Base-by-base conservation (phyloP, 2,888 invertebrate genomes). In the Arrhopalites spinosus region DNA sequence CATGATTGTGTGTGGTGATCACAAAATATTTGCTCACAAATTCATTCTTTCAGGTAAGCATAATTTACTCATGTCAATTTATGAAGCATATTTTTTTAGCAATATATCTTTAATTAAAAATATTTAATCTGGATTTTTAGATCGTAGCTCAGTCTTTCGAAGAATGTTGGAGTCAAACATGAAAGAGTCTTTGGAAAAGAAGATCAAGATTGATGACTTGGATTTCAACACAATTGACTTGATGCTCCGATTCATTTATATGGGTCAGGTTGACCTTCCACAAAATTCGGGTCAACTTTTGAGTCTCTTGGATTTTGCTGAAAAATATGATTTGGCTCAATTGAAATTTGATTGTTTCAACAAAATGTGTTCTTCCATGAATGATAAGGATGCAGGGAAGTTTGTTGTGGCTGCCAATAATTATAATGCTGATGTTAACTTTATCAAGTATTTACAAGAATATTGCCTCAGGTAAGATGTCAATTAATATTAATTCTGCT, bases 401-500 rank as follows among this genome's bases (percentile, higher is more conserved):
- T 56, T 70, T 36, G 30, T n/a, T 30, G 1, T 56, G 29, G 69
- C 69, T 50, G 53, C 69, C n/a, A 20, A 29, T 3, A 70, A 23
- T 8, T 70, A 70, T 27, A 29, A 56, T 17, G 47, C 69, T 1
- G 69, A 70, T 27, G n/a, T 8, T 5, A 36, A 70, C 20, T 20
- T 11, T 7, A 17, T 56, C 23, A 25, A n/a, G n/a, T n/a, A n/a
- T n/a, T n/a, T 70, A n/a, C 25, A 8, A 17, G 56, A 70, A n/a
- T 70, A 56, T 20, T 70, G 69, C 56, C 53, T 53, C 27, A 56
- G 17, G 69, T 70, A 5, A 68, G 29, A 2, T 25, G 47, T 70
- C n/a, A 45, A 23, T 27, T 3, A n/a, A n/a, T n/a, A 7, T 61
- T 25, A 11, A 25, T 29, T 27, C 3, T 61, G 3, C 27, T 11